Evolutionary conservation across 2,797 vertebrate genomes (phyloP), one percentile per base, ranked within the genome.

Genomic region (Mastacembelus armatus): DNA sequence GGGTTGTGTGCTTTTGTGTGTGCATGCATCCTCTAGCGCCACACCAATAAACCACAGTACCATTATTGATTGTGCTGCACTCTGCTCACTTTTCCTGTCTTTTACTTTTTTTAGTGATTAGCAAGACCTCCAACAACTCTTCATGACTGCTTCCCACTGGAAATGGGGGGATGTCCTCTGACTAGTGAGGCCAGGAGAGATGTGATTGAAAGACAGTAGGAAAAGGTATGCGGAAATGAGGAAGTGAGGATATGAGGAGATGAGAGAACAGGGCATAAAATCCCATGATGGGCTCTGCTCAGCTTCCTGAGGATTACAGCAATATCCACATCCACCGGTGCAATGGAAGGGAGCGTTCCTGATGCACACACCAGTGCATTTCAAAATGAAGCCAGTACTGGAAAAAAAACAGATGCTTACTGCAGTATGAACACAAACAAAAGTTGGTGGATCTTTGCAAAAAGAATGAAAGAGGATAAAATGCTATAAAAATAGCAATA

Each of bases 21-120:
- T 27, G 43, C 7, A 4, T 44, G 66, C 11, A 3, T 48, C 24
- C 0, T 1, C 40, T 19, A 27, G 59, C 62, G 29, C 24, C 57
- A 43, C 66, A 74, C 74, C 66, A 87, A 85, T 87, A 82, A 83
- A 21, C 27, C 48, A 29, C 26, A 19, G 49, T 18, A 27, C 11
- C 1, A 3, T 36, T 78, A 89, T 85, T 81, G 87, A 91, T 87
- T 78, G 79, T 22, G 0, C 58, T 57, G 66, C 73, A 52, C 78
- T 77, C 49, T 32, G 16, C 21, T 83, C 76, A 83, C 87, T 81
- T 83, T 75, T 78, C 68, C 72, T 65, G 79, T 84, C 88, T 84
- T 88, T 89, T 88, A 85, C 84, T 81, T 64, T 75, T 83, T 84
- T 74, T 47, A 65, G 75, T 80, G 81, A 89, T 91, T 79, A 78